Percentiles rank a stretch among this genome's conserved stretches.
phyloP scores from a whole-genome alignment of 2,113 vertebrate species.

The Tiliqua scincoides region DNA sequence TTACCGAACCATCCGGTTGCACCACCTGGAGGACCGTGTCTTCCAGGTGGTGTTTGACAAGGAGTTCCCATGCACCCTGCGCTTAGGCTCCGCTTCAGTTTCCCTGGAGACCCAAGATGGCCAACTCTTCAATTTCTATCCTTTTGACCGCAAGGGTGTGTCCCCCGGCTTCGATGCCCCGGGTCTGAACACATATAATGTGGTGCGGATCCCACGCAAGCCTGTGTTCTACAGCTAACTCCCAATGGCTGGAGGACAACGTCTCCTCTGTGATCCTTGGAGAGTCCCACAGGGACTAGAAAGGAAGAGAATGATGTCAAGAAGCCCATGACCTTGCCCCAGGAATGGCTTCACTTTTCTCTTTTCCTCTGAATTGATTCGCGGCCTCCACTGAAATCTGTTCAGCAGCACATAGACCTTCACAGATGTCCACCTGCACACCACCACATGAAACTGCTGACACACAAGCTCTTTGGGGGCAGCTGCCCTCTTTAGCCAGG shows the following conservation, averaged over 20 bases:
- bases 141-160: slow-evolving; percentile 79
- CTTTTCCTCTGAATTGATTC: background rate
- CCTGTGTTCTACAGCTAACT: slow-evolving; percentile 77
- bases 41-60: slow-evolving; percentile 89
- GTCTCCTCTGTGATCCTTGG: slow-evolving; percentile 2
- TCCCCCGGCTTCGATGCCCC: slow-evolving; percentile 91
- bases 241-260: slow-evolving; percentile 8
- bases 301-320: slow-evolving; percentile 35
- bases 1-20: slow-evolving; percentile 84
- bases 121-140: slow-evolving; percentile 89
- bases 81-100: slow-evolving; percentile 81
- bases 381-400: background rate
- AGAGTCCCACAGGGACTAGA: background rate
- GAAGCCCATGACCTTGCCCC: slow-evolving; percentile 22
- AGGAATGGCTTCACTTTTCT: background rate
- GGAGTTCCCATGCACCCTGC: slow-evolving; percentile 87
- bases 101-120: slow-evolving; percentile 90
- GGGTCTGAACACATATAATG: slow-evolving; percentile 89
- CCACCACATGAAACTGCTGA: background rate
- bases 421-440: background rate
- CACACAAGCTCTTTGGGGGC: background rate
- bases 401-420: background rate
- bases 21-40: slow-evolving; percentile 85
- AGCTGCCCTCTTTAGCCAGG: background rate
- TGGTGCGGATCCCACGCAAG: slow-evolving; percentile 79